Percentiles rank a stretch among this genome's conserved stretches.
Conservation (phyloP, 1,140 invertebrate species). For the Drosophila parvula region DNA sequence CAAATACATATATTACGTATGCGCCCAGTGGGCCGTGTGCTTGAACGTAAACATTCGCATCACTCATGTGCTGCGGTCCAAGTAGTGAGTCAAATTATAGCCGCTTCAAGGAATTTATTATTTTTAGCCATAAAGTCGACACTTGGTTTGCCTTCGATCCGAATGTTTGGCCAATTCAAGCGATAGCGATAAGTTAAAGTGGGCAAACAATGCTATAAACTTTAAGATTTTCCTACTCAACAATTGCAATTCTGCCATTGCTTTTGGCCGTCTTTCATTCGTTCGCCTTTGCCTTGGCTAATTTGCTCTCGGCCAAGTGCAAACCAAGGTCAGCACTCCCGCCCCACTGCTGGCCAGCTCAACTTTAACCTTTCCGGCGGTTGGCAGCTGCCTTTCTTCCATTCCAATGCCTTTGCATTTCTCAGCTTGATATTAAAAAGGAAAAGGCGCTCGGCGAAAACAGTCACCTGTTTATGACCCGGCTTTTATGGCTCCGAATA, state of each 20-base stretch:
- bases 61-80: constrained; percentile 42
- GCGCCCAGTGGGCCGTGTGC: constrained; percentile 35
- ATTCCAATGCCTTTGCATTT: constrained; percentile 54
- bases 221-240: constrained; percentile 26
- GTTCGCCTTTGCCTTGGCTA: constrained; percentile 5
- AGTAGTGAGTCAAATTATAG: constrained; percentile 37
- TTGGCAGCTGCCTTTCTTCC: constrained; percentile 49
- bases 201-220: constrained; percentile 8
- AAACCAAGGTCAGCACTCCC: constrained; percentile 37
- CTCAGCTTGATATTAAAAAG: constrained; percentile 49
- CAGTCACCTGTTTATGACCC: constrained; percentile 48
- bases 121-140: constrained; percentile 38
- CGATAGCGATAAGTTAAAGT: constrained; percentile 36
- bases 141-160: constrained; percentile 21
- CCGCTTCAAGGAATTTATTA: constrained; percentile 33
- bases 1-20: constrained; percentile 51
- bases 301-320: constrained; percentile 35
- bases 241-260: constrained; percentile 10
- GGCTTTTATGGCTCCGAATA: constrained; percentile 33
- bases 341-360: neutral
- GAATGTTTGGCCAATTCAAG: constrained; percentile 14
- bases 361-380: constrained; percentile 53
- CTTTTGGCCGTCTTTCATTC: neutral
- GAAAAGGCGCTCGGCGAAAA: constrained; percentile 30
- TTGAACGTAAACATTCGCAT: constrained; percentile 64